phyloP scores from a whole-genome alignment of 2,797 vertebrate species.

The Gallinago nigripennis region DNA sequence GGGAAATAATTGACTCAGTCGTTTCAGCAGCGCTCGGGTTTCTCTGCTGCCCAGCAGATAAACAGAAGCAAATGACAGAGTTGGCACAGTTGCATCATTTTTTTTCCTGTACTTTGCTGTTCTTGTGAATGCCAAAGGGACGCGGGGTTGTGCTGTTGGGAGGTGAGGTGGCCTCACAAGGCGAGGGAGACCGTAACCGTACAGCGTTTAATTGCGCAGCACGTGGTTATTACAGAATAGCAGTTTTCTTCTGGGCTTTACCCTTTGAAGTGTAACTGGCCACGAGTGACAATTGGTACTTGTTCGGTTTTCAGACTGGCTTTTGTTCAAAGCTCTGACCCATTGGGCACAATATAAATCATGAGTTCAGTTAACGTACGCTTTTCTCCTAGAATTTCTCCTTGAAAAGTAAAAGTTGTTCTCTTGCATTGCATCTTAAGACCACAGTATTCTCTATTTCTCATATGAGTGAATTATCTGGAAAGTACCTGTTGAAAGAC shows the following conservation, averaged over 20 bases:
- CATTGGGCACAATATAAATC: background rate
- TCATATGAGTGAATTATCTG: background rate
- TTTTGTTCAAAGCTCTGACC: conserved; percentile 33
- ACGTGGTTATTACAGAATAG: background rate
- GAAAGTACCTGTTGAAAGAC: background rate
- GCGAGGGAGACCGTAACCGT: background rate
- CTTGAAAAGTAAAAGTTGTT: background rate
- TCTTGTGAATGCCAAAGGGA: background rate
- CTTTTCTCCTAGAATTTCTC: background rate
- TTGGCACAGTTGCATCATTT: background rate
- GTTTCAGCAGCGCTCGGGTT: background rate
- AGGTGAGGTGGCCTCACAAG: background rate
- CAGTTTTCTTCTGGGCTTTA: background rate
- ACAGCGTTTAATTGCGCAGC: background rate
- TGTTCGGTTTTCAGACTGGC: conserved; percentile 4
- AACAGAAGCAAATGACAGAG: background rate
- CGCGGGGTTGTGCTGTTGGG: background rate
- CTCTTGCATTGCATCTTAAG: background rate
- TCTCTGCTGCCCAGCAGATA: background rate
- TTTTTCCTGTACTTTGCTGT: background rate
- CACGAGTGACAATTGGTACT: background rate
- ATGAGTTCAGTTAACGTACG: background rate
- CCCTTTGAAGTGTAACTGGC: background rate
- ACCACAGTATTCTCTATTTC: background rate
- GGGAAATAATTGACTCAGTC: background rate